phyloP scores from a whole-genome alignment of 2,888 invertebrate genomes.

The Caradrina kadenii region DNA sequence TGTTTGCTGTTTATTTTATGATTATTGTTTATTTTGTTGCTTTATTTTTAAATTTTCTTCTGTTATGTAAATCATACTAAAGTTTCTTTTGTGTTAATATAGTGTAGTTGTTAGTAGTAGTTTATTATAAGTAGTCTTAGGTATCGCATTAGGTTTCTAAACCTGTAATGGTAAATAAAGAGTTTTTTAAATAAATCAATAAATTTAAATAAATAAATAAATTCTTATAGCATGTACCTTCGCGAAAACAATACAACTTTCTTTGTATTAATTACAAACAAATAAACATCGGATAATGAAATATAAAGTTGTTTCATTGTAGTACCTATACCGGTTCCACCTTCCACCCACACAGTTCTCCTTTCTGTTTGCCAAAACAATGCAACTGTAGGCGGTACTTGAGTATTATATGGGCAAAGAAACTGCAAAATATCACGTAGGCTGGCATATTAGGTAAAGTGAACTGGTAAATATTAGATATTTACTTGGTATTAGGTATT shows the following conservation, averaged over 20 bases:
- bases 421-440: conserved; percentile 31
- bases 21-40: too few relatives aligned
- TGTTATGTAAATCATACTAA: too few relatives aligned
- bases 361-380: conserved; percentile 37
- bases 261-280: conserved; percentile 22
- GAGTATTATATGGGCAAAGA: conserved; percentile 22
- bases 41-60: too few relatives aligned
- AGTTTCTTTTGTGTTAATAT: too few relatives aligned
- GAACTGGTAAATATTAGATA: conserved; percentile 15
- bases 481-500: not conserved
- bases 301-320: conserved; percentile 50
- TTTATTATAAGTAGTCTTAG: too few relatives aligned
- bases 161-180: too few relatives aligned
- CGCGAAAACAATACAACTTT: conserved; percentile 19
- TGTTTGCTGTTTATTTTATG: too few relatives aligned
- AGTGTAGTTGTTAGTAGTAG: too few relatives aligned
- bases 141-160: too few relatives aligned
- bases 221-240: not conserved
- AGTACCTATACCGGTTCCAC: conserved; percentile 23
- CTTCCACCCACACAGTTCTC: conserved; percentile 33
- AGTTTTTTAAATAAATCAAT: too few relatives aligned
- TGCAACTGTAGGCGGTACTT: conserved; percentile 37
- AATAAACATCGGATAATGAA: conserved; percentile 34
- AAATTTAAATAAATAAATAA: too few relatives aligned
- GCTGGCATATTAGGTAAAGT: conserved; percentile 9